These are phyloP conservation scores for Polyodon spathula DNA, from an alignment of 2,113 vertebrate species.

Conservation along the genomic window DNA sequence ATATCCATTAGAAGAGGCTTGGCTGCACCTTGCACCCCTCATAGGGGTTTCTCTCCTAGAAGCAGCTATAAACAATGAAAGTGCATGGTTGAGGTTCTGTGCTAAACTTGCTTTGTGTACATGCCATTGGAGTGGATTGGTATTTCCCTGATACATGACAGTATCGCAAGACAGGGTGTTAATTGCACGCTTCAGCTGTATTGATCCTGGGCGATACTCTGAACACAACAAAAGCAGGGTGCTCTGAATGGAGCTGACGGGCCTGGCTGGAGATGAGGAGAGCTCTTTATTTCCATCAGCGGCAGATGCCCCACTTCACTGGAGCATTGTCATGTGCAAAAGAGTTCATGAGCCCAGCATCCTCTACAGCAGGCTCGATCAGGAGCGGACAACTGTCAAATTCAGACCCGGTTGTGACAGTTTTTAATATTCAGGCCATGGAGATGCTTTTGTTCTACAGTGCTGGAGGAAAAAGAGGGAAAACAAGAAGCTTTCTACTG, in stretches of 20 bases:
- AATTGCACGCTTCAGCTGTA: neutral
- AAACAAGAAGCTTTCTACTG: no score
- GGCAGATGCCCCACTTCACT: constrained; percentile 63
- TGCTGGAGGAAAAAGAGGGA: no score
- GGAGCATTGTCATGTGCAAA: constrained; percentile 58
- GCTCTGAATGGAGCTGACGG: constrained; percentile 25
- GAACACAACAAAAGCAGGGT: constrained; percentile 18
- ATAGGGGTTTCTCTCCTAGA: no score
- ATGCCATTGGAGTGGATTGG: no score
- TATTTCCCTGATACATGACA: no score
- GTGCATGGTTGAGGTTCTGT: no score
- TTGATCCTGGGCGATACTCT: neutral
- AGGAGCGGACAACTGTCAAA: constrained; percentile 46
- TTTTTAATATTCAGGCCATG: neutral
- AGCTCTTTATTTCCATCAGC: constrained; percentile 43
- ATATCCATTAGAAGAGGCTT: neutral
- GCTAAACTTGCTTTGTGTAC: no score
- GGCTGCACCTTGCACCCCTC: neutral
- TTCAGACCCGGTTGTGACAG: neutral
- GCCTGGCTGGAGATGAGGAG: constrained; percentile 29
- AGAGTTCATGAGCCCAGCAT: constrained; percentile 49
- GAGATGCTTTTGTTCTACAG: neutral
- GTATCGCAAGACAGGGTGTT: no score
- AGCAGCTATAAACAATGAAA: no score
- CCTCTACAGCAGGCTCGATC: constrained; percentile 33